Conservation (phyloP, 2,797 vertebrate species). For the Arnoldichthys spilopterus region DNA sequence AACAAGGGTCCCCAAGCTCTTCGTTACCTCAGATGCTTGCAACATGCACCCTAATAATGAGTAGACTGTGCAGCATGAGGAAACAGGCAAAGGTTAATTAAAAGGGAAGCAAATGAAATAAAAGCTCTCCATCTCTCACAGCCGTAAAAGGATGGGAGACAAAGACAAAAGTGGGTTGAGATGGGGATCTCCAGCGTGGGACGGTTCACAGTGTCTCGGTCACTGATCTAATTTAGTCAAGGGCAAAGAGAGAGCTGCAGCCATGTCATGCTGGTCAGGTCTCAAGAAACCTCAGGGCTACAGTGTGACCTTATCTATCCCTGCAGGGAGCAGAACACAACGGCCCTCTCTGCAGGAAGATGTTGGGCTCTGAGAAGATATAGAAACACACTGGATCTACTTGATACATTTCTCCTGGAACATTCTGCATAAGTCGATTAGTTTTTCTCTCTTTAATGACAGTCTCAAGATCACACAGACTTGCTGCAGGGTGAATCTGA, state of each 20-base stretch:
- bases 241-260: neutral
- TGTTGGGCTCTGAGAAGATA: neutral
- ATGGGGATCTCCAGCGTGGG: neutral
- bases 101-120: slow-evolving; percentile 45
- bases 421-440: neutral
- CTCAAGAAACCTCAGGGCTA: neutral
- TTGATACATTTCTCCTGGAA: neutral
- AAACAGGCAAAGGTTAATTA: slow-evolving; percentile 55
- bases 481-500: neutral
- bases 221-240: slow-evolving; percentile 25
- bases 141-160: neutral
- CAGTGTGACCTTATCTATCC: slow-evolving; percentile 2
- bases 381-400: neutral
- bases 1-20: slow-evolving; percentile 50
- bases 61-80: slow-evolving; percentile 32
- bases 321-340: neutral
- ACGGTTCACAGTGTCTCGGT: neutral
- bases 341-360: neutral
- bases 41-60: slow-evolving; percentile 46
- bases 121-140: slow-evolving; percentile 25
- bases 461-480: neutral
- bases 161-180: neutral
- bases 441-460: neutral
- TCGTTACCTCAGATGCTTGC: slow-evolving; percentile 46
- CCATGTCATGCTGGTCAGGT: slow-evolving; percentile 4